Base-by-base conservation (phyloP, 2,888 invertebrate species). In the Caenorhabditis imperialis region DNA sequence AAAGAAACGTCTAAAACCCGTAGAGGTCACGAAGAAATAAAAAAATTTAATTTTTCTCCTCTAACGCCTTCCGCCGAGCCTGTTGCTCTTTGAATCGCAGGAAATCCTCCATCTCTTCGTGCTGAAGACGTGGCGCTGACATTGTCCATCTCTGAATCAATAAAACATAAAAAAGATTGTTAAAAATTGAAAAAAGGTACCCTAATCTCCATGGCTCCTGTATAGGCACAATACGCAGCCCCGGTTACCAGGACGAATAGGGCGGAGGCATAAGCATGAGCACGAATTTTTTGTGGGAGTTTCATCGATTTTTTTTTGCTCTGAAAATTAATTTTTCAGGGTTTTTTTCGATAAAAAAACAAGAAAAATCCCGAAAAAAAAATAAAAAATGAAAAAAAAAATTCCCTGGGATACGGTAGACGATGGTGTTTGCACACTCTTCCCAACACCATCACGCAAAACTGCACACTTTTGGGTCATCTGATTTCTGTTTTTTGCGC, bases 51-150 rank as follows among this genome's bases (percentile, higher is more conserved):
- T n/a, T n/a, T n/a, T n/a, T n/a, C n/a, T n/a, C n/a, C n/a, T n/a
- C n/a, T n/a, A n/a, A n/a, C n/a, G n/a, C n/a, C 33, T 70, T 70
- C 25, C 37, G 23, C 7, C 45, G 55, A 7, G 72, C 57, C 23
- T 73, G 73, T 16, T 61, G 38, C 45, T 73, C 55, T 38, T 73
- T 73, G 20, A 44, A 55, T 22, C 73, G 18, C 44, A 73, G 38
- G 38, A 23, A 73, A 18, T 73, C 65, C 23, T 73, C 73, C 73
- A 73, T 73, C 45, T 73, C 73, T 40, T 73, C 55, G 45, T 73
- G 73, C 42, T 73, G 73, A 12, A 73, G 53, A 10, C 73, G 65
- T 38, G 73, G 73, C 10, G 65, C 35, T 18, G 73, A 33, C 38
- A 53, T 60, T 33, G 67, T 53, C 73, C 73, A 73, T 25, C 44